Evolutionary conservation across 2,797 vertebrate genomes (phyloP), one percentile per base, ranked within the genome.

Genomic region (Tenualosa ilisha): DNA sequence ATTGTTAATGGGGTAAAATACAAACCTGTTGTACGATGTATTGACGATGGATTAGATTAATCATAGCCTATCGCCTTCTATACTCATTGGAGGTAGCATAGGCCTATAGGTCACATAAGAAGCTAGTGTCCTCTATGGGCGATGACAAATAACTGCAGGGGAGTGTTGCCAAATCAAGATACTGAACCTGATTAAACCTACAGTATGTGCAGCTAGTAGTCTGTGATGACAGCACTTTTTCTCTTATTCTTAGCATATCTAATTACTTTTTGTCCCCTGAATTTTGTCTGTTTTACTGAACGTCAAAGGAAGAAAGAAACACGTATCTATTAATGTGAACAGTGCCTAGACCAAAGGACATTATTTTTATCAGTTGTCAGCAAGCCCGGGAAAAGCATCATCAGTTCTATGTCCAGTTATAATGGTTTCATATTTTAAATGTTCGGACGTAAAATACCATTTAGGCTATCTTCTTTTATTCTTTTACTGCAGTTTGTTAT

Each of bases 61-160:
- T 79, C 17, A 20, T n/a, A 43, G 65, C 24, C 31, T 12, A 37
- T 49, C 1, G 46, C 46, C 46, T 15, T 22, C 46, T 43, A 17
- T 46, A 46, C 20, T 17, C 72, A 43, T 40, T 79, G 40, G 26
- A 8, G 22, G 20, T 46, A 63, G 59, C 54, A 20, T 22, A 20
- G 54, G 54, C n/a, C n/a, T 63, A 79, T 79, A 22, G 17, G 72
- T 40, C 15, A 20, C 37, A 79, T 79, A 46, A 79, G 72, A 79
- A 46, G 17, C 72, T 75, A 93, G 95, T 94, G 95, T 31, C 94
- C 94, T 95, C 95, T 96, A 90, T 93, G 88, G 95, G 92, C 49
- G 22, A 22, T 4, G 4, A 84, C 79, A n/a, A 15, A 50, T 90
- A 91, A 92, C 84, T 92, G 88, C 91, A 91, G 0, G 81, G 26